A percentile compares a stretch with the other conserved stretches of the same genome.
phyloP scores from a whole-genome alignment of 2,888 invertebrate genomes.

The Limenitis camilla region DNA sequence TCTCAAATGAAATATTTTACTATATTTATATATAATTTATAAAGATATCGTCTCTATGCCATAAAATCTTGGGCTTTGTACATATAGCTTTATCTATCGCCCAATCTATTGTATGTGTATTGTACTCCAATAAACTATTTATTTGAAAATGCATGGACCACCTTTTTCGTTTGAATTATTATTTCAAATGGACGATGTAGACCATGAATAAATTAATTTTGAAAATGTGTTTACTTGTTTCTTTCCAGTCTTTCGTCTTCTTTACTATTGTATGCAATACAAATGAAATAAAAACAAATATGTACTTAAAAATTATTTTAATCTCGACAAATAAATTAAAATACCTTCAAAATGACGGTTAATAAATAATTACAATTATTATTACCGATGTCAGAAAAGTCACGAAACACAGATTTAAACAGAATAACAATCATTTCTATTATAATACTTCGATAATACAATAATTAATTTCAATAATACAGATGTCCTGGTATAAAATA shows the following conservation, averaged over 20 bases:
- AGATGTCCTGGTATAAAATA: constrained; percentile 50
- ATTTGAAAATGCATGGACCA: constrained; percentile 58
- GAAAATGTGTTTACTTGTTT: constrained; percentile 21
- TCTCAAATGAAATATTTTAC: constrained; percentile 9
- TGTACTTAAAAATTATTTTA: constrained; percentile 66
- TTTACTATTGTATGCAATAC: background rate
- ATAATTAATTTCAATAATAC: constrained; percentile 41
- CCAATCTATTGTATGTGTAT: constrained; percentile 43
- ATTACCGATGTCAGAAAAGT: constrained; percentile 43
- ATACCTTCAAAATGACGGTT: constrained; percentile 55
- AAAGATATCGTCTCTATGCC: constrained; percentile 33
- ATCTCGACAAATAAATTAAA: constrained; percentile 72
- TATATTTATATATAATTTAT: constrained; percentile 2
- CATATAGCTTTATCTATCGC: constrained; percentile 47
- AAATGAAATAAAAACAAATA: constrained; percentile 24
- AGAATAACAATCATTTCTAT: constrained; percentile 37
- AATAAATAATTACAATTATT: constrained; percentile 58
- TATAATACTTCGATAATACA: constrained; percentile 48
- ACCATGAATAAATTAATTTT: constrained; percentile 54
- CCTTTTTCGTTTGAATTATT: constrained; percentile 69
- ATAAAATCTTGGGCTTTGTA: constrained; percentile 54
- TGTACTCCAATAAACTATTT: constrained; percentile 43
- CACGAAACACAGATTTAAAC: constrained; percentile 49
- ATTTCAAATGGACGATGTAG: constrained; percentile 67
- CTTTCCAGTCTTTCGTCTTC: background rate